A percentile compares a stretch with the other conserved stretches of the same genome.
phyloP scores from a whole-genome alignment of 2,888 invertebrate species.

The Caenorhabditis sulstoni region DNA sequence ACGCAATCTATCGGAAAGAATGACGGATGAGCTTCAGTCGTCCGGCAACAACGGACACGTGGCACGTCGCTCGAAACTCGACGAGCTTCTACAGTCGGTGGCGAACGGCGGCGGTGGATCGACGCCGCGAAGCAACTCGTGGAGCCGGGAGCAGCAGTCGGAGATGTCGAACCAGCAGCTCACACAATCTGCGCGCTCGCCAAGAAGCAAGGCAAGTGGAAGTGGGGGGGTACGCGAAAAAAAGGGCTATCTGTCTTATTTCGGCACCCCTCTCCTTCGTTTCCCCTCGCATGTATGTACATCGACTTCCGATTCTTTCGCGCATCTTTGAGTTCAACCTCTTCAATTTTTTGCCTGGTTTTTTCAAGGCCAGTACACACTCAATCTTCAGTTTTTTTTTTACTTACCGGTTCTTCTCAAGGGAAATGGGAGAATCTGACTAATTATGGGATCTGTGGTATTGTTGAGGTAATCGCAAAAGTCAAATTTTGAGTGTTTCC shows the following conservation, averaged over 20 bases:
- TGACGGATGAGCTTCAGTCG: slow-evolving; percentile 43
- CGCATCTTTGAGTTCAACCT: slow-evolving; percentile 32
- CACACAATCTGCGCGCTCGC: slow-evolving; percentile 61
- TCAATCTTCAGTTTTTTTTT: background rate
- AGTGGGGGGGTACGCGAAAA: too few relatives aligned
- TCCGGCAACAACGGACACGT: slow-evolving; percentile 35
- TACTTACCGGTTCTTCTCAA: slow-evolving; percentile 41
- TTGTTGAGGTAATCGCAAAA: too few relatives aligned
- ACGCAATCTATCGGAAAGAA: slow-evolving; percentile 44
- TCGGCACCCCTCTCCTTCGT: slow-evolving; percentile 23
- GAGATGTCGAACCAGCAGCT: slow-evolving; percentile 41
- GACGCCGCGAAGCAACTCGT: slow-evolving; percentile 62
- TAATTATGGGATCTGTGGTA: background rate
- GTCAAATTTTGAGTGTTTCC: too few relatives aligned
- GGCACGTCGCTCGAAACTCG: slow-evolving; percentile 60
- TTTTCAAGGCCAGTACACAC: slow-evolving; percentile 5
- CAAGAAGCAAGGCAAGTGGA: slow-evolving; percentile 62
- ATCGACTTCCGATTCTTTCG: slow-evolving; percentile 42
- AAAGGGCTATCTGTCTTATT: slow-evolving; percentile 50
- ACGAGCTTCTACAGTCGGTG: slow-evolving; percentile 48
- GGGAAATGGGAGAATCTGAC: background rate
- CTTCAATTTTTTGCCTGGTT: slow-evolving; percentile 18
- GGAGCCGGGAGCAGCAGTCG: slow-evolving; percentile 59
- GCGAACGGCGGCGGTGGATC: slow-evolving; percentile 25
- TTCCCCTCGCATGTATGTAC: background rate